phyloP scores from a whole-genome alignment of 64 coral and sea anemone genomes.

The Dendrophyllia cribrosa region DNA sequence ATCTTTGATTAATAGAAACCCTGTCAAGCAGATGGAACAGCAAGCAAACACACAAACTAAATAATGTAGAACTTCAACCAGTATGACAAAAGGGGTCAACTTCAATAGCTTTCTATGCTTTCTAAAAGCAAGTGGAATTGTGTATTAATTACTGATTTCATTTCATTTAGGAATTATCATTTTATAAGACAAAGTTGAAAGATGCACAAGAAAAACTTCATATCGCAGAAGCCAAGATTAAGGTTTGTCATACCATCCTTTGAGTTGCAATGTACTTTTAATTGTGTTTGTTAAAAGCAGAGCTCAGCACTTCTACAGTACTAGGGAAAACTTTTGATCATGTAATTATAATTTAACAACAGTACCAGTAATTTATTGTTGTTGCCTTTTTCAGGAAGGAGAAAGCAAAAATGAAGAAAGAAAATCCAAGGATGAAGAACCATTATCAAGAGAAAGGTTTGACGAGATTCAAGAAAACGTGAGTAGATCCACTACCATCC shows the following conservation, averaged over 20 bases:
- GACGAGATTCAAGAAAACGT: conserved; percentile 70
- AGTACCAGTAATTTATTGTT: no score
- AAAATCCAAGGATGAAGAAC: conserved; percentile 30
- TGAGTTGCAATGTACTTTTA: no score
- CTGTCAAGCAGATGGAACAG: no score
- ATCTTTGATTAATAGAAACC: no score
- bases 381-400: background rate
- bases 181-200: conserved; percentile 70
- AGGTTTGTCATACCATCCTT: background rate
- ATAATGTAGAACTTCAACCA: no score
- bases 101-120: no score
- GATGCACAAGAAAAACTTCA: conserved; percentile 71
- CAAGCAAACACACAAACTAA: no score
- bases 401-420: conserved; percentile 36
- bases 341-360: no score
- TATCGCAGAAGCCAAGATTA: conserved; percentile 42
- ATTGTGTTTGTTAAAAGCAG: no score
- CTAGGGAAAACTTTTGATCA: no score
- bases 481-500: background rate
- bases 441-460: conserved; percentile 19
- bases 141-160: background rate
- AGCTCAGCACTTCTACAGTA: no score
- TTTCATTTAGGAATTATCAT: conserved; percentile 66
- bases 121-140: background rate
- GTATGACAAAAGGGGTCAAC: no score